These are phyloP conservation scores for Bombycilla garrulus DNA, from an alignment of 2,113 vertebrate genomes.

Conservation along the genomic window DNA sequence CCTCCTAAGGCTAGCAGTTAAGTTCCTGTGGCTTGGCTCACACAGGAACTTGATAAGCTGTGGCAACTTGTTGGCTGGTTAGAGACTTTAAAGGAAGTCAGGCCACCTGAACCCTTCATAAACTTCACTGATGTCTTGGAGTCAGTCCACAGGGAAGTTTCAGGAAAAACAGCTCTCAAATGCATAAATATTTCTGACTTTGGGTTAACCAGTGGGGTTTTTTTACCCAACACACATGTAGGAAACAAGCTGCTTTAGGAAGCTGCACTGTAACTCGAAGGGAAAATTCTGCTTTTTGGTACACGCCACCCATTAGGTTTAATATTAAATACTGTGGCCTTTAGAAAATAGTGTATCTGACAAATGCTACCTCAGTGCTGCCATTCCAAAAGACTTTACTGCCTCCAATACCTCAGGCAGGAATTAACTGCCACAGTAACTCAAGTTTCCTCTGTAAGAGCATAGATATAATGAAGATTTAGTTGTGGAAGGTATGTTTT, in stretches of 20 bases:
- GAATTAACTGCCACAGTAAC: not conserved
- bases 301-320: not conserved
- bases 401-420: not conserved
- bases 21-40: slow-evolving; percentile 8
- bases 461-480: not conserved
- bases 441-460: not conserved
- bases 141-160: not conserved
- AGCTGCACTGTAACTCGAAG: not conserved
- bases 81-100: not conserved
- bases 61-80: not conserved
- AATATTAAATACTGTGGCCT: not conserved
- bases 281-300: not conserved
- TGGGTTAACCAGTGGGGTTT: not conserved
- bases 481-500: not conserved
- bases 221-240: not conserved
- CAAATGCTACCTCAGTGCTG: not conserved
- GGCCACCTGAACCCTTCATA: not conserved
- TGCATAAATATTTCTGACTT: not conserved
- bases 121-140: not conserved
- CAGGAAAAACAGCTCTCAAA: not conserved
- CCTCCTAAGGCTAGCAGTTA: not conserved
- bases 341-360: not conserved
- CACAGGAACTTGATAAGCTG: not conserved
- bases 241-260: not conserved
- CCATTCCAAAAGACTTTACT: not conserved